A percentile compares a stretch with the other conserved stretches of the same genome.
These are phyloP conservation scores for Ceyx melanurus DNA, from an alignment of 2,113 vertebrate species.

Conservation along the genomic window DNA sequence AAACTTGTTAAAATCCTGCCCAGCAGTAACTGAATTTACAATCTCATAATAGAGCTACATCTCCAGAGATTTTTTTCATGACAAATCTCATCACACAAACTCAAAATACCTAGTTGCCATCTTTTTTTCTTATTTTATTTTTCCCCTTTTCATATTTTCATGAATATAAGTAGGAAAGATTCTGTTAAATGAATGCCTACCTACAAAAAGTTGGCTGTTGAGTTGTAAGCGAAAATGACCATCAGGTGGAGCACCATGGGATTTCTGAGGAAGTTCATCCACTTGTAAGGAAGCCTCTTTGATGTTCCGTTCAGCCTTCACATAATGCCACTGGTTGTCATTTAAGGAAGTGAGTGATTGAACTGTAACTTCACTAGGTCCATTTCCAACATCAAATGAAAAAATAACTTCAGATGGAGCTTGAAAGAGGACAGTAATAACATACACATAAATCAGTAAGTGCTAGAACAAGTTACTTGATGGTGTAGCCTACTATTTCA, in stretches of 20 bases:
- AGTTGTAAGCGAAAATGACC: constrained; percentile 91
- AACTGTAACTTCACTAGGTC: constrained; percentile 85
- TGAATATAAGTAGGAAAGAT: neutral
- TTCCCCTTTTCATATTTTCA: neutral
- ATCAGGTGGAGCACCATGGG: constrained; percentile 79
- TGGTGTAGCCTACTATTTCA: neutral
- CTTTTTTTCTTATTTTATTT: neutral
- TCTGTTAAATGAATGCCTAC: constrained; percentile 69
- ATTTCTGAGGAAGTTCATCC: constrained; percentile 79
- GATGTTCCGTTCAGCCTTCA: constrained; percentile 88
- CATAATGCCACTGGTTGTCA: constrained; percentile 92
- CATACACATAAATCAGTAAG: neutral
- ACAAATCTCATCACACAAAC: neutral
- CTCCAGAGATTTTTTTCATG: neutral
- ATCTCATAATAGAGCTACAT: neutral
- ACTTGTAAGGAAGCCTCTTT: constrained; percentile 89
- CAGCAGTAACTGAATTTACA: neutral
- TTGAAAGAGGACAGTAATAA: constrained; percentile 57
- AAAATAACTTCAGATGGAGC: constrained; percentile 88
- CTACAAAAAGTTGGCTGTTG: constrained; percentile 95
- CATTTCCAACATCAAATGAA: constrained; percentile 96
- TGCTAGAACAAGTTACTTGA: neutral
- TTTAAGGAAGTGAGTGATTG: constrained; percentile 78
- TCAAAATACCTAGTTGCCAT: neutral
- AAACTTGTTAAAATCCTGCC: neutral